Evolutionary conservation across 2,113 vertebrate species (phyloP), one percentile per base, ranked within the genome.

Genomic region (Oxyruncus cristatus): DNA sequence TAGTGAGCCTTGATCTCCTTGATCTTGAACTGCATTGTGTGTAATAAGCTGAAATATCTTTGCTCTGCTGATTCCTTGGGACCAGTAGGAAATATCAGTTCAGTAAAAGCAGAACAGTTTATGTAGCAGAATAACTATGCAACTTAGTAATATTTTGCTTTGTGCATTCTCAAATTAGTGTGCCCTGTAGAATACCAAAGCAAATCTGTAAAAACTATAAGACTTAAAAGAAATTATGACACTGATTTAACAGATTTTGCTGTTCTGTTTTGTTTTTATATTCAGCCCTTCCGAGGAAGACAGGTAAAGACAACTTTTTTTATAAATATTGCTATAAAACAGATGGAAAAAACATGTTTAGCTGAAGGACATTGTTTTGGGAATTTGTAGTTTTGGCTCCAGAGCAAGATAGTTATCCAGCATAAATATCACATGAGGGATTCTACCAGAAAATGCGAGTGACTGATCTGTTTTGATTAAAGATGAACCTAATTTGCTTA

Each of bases 301-400:
- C 76, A 97, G 97, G 97, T 97, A 97, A 97, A 77, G 26, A 63
- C 35, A 73, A 88, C 18, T 52, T 76, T 83, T 83, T 89, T 55
- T 3, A 20, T 39, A 72, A 13, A 30, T 68, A 28, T 18, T 78
- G 4, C 63, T 12, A 12, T 30, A 68, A 80, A 55, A 65, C 10
- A 62, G n/a, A 58, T 62, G 33, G 20, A 41, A 72, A 70, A 86
- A 86, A 37, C 11, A 8, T 6, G 5, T 58, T 91, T 91, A 72
- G 41, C n/a, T 91, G 77, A 41, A 79, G 26, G 53, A 68, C 13
- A 20, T 11, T 55, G 20, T 58, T 71, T 81, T 11, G 14, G 27
- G 23, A 6, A 67, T 56, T 62, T 74, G 50, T 63, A 61, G 61
- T 47, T 75, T 77, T 92, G 41, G 14, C 50, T 93, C 44, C 62